phyloP scores from a whole-genome alignment of 2,113 vertebrate genomes.

The Nycticebus coucang region DNA sequence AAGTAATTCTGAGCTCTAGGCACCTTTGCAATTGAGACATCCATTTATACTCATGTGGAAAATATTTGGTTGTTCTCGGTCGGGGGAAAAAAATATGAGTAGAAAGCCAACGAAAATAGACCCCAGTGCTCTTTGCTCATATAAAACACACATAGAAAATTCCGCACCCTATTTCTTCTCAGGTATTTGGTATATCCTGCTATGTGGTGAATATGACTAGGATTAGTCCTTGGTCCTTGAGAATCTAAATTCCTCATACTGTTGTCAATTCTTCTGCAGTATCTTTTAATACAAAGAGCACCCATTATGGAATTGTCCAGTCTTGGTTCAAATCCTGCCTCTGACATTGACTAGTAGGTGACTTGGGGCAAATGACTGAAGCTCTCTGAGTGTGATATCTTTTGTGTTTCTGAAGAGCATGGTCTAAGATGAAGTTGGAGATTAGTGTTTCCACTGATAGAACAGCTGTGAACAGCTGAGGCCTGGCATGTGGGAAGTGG shows the following conservation, averaged over 20 bases:
- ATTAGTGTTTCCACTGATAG: not conserved
- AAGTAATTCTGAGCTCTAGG: conserved; percentile 76
- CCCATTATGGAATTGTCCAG: not conserved
- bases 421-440: not conserved
- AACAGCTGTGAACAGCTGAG: not conserved
- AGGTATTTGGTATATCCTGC: not conserved
- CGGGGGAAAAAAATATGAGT: not conserved
- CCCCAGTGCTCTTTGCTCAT: not conserved
- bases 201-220: not conserved
- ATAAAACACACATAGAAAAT: not conserved
- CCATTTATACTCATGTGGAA: conserved; percentile 67
- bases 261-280: not conserved
- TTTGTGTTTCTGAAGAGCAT: not conserved
- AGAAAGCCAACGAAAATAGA: conserved; percentile 63
- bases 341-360: not conserved
- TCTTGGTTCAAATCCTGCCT: not conserved
- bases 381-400: not conserved
- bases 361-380: not conserved
- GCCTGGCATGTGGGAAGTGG: too few relatives aligned
- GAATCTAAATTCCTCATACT: not conserved
- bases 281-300: not conserved
- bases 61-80: conserved; percentile 58
- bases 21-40: conserved; percentile 77
- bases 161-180: not conserved
- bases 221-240: not conserved